phyloP scores from a whole-genome alignment of 2,888 invertebrate species.

The Ectemnius cavifrons region DNA sequence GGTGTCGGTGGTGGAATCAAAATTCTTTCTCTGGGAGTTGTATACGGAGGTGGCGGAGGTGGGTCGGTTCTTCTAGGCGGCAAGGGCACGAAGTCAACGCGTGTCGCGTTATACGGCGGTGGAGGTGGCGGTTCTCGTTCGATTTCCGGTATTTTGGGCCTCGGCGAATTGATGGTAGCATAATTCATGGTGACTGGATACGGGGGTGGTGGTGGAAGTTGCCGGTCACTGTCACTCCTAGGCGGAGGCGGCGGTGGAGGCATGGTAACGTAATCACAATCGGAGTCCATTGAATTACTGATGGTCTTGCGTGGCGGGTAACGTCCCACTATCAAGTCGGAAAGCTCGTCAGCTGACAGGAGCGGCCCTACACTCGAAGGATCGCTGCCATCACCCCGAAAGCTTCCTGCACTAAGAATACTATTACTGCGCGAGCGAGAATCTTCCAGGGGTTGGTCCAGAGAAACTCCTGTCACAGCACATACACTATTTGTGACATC shows the following conservation, averaged over 20 bases:
- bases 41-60: constrained; percentile 82
- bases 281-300: constrained; percentile 91
- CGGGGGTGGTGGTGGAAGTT: constrained; percentile 79
- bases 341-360: constrained; percentile 90
- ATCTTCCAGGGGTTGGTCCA: constrained; percentile 63
- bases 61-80: constrained; percentile 82
- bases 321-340: constrained; percentile 89
- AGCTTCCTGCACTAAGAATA: constrained; percentile 89
- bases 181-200: constrained; percentile 73
- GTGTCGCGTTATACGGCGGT: constrained; percentile 83
- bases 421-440: constrained; percentile 83
- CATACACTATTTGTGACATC: constrained; percentile 52
- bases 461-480: constrained; percentile 39
- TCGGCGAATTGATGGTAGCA: constrained; percentile 62
- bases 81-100: constrained; percentile 80
- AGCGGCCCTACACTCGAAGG: constrained; percentile 89
- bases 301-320: constrained; percentile 89
- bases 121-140: constrained; percentile 81
- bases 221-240: constrained; percentile 82
- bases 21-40: constrained; percentile 75
- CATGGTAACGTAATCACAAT: constrained; percentile 93
- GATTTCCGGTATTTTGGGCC: constrained; percentile 55
- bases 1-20: constrained; percentile 77
- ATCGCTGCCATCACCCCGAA: constrained; percentile 93
- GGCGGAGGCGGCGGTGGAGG: constrained; percentile 83